Conservation (phyloP, 2,888 invertebrate species). For the Drosophila hamatofila region DNA sequence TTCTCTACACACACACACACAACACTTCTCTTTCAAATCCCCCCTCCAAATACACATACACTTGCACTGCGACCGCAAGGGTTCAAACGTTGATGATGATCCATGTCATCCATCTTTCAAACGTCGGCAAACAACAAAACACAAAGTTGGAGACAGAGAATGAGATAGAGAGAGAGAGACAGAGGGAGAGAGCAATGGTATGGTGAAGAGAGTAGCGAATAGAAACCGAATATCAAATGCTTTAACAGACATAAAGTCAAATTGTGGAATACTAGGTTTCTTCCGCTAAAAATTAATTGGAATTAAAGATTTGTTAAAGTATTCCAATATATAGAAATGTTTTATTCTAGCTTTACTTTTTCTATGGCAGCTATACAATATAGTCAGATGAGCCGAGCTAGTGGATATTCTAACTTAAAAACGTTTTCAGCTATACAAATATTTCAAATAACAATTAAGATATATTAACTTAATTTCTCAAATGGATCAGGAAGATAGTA, state of each 20-base stretch:
- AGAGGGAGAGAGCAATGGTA: neutral
- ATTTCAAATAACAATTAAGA: neutral
- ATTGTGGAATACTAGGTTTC: too few species aligned
- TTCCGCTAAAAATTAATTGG: too few species aligned
- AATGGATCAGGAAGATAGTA: neutral
- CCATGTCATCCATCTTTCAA: conserved; percentile 55
- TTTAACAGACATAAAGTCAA: neutral
- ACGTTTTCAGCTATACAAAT: neutral
- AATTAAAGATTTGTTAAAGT: neutral
- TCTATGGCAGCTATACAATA: neutral
- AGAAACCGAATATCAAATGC: neutral
- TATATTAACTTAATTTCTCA: neutral
- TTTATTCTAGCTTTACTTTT: neutral
- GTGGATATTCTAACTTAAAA: neutral
- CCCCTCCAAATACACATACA: conserved; percentile 11
- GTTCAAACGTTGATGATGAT: conserved; percentile 50
- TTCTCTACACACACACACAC: neutral
- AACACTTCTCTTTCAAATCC: too few species aligned
- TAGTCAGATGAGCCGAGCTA: neutral
- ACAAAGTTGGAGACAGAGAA: neutral
- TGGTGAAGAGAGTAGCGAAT: neutral
- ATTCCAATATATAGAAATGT: neutral
- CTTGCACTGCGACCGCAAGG: conserved; percentile 41
- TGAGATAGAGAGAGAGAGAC: neutral
- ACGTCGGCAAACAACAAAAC: conserved; percentile 56